Conservation (phyloP, 1,140 invertebrate genomes). For the Notospermus geniculatus region DNA sequence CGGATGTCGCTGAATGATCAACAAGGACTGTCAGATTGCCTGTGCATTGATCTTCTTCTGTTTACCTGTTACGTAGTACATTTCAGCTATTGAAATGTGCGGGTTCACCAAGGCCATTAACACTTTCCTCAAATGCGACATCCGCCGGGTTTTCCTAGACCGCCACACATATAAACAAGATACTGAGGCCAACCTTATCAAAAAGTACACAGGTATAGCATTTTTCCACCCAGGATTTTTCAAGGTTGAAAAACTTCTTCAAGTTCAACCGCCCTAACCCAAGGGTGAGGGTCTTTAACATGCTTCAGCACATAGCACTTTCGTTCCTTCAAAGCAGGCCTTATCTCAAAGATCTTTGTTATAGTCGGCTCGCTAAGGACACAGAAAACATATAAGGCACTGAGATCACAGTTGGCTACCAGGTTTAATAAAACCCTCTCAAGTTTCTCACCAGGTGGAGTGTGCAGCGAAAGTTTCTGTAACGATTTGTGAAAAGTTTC, state of each 20-base stretch:
- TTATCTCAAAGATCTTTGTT: constrained; percentile 30
- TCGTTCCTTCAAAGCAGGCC: constrained; percentile 30
- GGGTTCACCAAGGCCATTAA: no score
- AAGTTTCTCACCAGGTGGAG: constrained; percentile 30
- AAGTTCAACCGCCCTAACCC: constrained; percentile 23
- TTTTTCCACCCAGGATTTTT: no score
- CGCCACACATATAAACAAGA: no score
- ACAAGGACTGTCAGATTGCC: no score
- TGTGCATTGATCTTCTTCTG: no score
- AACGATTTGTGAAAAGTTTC: constrained; percentile 34
- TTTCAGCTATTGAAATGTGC: no score
- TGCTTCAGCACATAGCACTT: constrained; percentile 39
- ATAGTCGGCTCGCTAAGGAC: constrained; percentile 32
- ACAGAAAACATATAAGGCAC: constrained; percentile 38
- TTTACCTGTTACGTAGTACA: no score
- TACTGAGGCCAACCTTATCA: no score
- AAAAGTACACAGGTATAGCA: no score
- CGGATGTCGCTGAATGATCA: no score
- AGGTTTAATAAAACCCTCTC: constrained; percentile 32
- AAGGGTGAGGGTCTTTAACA: constrained; percentile 35
- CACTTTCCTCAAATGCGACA: no score
- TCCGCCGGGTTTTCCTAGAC: no score
- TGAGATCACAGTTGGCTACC: constrained; percentile 27
- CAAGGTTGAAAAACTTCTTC: neutral
- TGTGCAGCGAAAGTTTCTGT: constrained; percentile 36